Conservation (phyloP, 2,888 invertebrate genomes). For the Saturnia japonica region DNA sequence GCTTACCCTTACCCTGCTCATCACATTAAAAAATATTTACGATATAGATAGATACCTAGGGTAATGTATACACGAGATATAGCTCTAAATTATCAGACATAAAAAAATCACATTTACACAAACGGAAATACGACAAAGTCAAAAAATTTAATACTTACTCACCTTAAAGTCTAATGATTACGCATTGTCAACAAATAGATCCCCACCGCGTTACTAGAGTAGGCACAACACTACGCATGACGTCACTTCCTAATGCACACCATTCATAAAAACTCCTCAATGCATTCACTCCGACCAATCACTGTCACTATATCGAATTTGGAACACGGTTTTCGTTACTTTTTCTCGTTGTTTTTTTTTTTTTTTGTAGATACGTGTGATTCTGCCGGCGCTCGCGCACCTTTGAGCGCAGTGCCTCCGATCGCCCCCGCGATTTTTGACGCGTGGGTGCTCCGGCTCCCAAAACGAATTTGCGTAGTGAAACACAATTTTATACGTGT, state of each 20-base stretch:
- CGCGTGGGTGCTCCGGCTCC: conserved; percentile 74
- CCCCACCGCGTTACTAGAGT: conserved; percentile 59
- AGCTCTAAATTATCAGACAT: too few species aligned
- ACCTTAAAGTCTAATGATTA: conserved; percentile 78
- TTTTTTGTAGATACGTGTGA: conserved; percentile 66
- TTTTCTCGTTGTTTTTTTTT: conserved; percentile 45
- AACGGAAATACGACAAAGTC: not conserved
- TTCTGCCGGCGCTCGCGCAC: conserved; percentile 70
- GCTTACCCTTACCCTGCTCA: too few species aligned
- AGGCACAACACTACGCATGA: conserved; percentile 78
- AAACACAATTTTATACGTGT: conserved; percentile 35
- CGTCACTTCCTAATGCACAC: conserved; percentile 77
- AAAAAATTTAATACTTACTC: conserved; percentile 59
- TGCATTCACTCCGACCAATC: conserved; percentile 38
- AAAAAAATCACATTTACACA: not conserved
- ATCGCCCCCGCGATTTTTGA: conserved; percentile 76
- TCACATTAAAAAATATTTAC: too few species aligned
- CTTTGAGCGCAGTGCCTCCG: conserved; percentile 68
- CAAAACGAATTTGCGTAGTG: conserved; percentile 78
- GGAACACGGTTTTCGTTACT: conserved; percentile 32
- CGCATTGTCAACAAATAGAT: conserved; percentile 74
- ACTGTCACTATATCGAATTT: conserved; percentile 38
- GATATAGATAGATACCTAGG: too few species aligned
- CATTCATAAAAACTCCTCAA: conserved; percentile 70
- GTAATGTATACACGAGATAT: too few species aligned